Base-by-base conservation (phyloP, 1,140 invertebrate genomes). In the Rhopalosiphum maidis region DNA sequence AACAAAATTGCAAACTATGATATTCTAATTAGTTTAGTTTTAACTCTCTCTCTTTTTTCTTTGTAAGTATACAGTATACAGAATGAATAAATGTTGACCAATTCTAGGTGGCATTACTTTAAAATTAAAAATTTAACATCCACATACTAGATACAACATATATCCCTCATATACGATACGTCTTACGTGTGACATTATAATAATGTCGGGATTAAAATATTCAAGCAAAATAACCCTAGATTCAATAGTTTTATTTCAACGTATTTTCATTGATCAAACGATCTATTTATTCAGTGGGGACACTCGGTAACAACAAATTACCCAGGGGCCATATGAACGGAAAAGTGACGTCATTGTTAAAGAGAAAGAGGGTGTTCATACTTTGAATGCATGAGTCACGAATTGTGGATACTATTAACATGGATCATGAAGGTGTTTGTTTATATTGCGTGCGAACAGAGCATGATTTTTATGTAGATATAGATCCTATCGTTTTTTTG, bases 341-440 rank as follows among this genome's bases (percentile, higher is more conserved):
- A 37, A 54, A 93, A 85, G 48, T 93, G 91, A 93, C 91, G 91
- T 93, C 91, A 93, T 55, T 55, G 77, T 85, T 90, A 68, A 68
- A 68, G 77, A 41, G 82, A 93, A 93, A 86, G 82, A 93, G 91
- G 91, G 91, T 93, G 91, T 93, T 37, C 48, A 11, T 55, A 25
- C 8, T 92, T 51, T 48, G n/a, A 30, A 37, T 54, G 48, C 3
- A 93, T 93, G 91, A 93, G 91, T 93, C 91, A 93, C 85, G 91
- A 85, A 77, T 77, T n/a, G 15, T 77, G 60, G 60, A 90, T 90
- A 90, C 54, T 68, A 90, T 68, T 60, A 90, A 68, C 54, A 90
- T 68, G 89, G 89, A 90, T 90, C 89, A 93, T 92, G 37, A 85
- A 93, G 82, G 91, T 83, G 91, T 92, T 93, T 93, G 91, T 93